Conservation (phyloP, 1,140 invertebrate species). For the Latrodectus geometricus region DNA sequence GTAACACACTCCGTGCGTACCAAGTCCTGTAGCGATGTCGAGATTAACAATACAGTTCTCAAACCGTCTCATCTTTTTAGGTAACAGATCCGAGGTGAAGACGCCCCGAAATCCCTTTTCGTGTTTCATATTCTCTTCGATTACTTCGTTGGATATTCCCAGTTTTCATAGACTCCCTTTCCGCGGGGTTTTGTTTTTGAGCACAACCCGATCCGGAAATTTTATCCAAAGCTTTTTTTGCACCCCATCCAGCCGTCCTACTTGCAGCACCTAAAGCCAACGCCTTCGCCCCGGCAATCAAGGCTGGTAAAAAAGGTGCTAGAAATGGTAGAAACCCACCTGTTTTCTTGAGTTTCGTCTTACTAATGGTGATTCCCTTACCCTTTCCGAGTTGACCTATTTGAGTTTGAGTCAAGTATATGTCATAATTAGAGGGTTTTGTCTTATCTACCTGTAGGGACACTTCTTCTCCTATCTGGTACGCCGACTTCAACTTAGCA, state of each 20-base stretch:
- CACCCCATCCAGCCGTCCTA: conserved; percentile 2
- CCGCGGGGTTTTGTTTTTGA: neutral
- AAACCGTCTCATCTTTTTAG: conserved; percentile 15
- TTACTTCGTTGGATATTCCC: conserved; percentile 38
- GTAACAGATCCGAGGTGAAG: conserved; percentile 25
- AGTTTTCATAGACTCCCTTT: conserved; percentile 26
- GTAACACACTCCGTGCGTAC: conserved; percentile 18
- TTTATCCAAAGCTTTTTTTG: conserved; percentile 37
- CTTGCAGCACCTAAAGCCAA: neutral
- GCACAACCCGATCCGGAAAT: conserved; percentile 3
- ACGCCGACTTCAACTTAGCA: neutral
- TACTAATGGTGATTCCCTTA: neutral
- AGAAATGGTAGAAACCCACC: conserved; percentile 26
- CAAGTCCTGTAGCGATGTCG: neutral
- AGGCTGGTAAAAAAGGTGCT: neutral
- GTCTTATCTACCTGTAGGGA: neutral
- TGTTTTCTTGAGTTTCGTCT: conserved; percentile 15
- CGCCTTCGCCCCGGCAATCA: neutral
- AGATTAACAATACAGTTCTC: conserved; percentile 30
- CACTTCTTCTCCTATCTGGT: neutral
- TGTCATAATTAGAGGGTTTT: neutral
- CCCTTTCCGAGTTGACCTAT: neutral
- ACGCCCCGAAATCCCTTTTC: conserved; percentile 25
- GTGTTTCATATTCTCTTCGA: conserved; percentile 25
- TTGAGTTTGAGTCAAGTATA: neutral